Evolutionary conservation across 2,113 vertebrate genomes (phyloP).

Genomic region (Felis catus): F.catus_Fca126_mat1.0 CM031415.1:8932001-8932500

Average conservation of each 20-base stretch:
- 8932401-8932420: constrained; percentile 25
- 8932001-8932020: background rate
- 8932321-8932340: background rate
- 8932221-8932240: background rate
- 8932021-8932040: background rate
- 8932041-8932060: background rate
- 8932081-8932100: background rate
- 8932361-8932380: background rate
- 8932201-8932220: too few species aligned
- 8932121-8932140: background rate
- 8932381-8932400: background rate
- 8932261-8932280: background rate
- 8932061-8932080: background rate
- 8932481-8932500: constrained; percentile 70
- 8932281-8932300: background rate
- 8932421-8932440: constrained; percentile 33
- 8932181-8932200: background rate
- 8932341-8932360: background rate
- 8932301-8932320: background rate
- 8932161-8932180: background rate
- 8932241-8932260: background rate
- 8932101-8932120: background rate
- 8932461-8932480: constrained; percentile 49
- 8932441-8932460: constrained; percentile 50
- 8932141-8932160: background rate